Conservation (phyloP, 2,888 invertebrate genomes). For the Lymantria dispar region DNA sequence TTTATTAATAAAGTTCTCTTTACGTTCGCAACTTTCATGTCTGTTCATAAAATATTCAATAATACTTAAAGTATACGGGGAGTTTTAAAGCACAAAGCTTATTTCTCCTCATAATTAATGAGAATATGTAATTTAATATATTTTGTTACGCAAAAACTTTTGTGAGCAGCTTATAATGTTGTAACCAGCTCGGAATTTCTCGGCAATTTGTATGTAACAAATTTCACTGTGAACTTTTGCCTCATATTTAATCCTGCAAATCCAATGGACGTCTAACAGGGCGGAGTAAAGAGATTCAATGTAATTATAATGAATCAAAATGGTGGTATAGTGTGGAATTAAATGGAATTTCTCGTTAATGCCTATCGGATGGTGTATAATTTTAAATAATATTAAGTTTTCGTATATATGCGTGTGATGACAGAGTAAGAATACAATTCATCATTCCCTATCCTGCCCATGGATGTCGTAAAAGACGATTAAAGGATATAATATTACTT, state of each 20-base stretch:
- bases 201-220: background rate
- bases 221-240: background rate
- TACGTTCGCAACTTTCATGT: background rate
- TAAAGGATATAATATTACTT: no score
- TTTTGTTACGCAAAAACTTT: background rate
- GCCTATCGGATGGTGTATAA: no score
- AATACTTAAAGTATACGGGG: background rate
- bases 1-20: background rate
- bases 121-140: conserved; percentile 2
- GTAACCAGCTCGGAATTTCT: background rate
- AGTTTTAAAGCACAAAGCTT: conserved; percentile 4
- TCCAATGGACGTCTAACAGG: background rate
- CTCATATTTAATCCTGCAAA: background rate
- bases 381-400: background rate
- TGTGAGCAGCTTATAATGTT: conserved; percentile 4
- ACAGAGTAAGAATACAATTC: no score
- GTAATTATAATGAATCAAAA: background rate
- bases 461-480: no score
- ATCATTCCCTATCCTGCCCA: no score
- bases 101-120: conserved; percentile 5
- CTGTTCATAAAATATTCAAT: conserved; percentile 3
- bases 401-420: no score
- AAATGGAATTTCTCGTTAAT: no score
- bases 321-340: background rate
- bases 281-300: background rate